phyloP scores from a whole-genome alignment of 2,888 invertebrate species.

The Tortrix viridana region DNA sequence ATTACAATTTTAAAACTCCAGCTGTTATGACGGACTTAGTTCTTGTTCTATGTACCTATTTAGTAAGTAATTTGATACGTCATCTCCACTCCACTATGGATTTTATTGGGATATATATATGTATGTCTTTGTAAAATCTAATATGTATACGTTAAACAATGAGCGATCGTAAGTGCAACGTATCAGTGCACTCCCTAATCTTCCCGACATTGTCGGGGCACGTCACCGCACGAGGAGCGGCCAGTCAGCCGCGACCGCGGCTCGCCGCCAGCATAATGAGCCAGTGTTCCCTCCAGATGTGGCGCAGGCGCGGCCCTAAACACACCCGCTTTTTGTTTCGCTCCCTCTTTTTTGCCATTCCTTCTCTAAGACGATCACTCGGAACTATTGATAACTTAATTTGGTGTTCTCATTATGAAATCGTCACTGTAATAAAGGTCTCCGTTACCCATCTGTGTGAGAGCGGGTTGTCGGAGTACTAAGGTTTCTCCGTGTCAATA shows the following conservation, averaged over 20 bases:
- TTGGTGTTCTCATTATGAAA: slow-evolving; percentile 4
- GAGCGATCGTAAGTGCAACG: slow-evolving; percentile 41
- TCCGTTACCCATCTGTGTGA: neutral
- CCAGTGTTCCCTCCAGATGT: slow-evolving; percentile 79
- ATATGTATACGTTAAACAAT: slow-evolving; percentile 40
- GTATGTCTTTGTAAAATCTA: neutral
- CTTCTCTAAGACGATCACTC: slow-evolving; percentile 49
- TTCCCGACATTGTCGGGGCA: slow-evolving; percentile 57
- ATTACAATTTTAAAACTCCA: too few relatives aligned
- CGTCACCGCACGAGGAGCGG: slow-evolving; percentile 55
- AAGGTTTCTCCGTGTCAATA: too few relatives aligned
- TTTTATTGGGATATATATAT: neutral
- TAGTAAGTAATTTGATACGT: too few relatives aligned
- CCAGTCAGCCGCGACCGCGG: slow-evolving; percentile 70
- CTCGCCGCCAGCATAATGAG: slow-evolving; percentile 65
- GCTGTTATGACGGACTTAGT: too few relatives aligned
- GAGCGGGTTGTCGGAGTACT: neutral
- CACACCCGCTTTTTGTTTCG: slow-evolving; percentile 70
- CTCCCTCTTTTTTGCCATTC: slow-evolving; percentile 57
- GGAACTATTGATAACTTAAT: slow-evolving; percentile 48
- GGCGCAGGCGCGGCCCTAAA: slow-evolving; percentile 76
- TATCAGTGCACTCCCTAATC: slow-evolving; percentile 50
- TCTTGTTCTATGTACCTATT: too few relatives aligned
- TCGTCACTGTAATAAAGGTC: neutral
- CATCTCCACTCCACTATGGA: too few relatives aligned